Percentiles rank a stretch among this genome's conserved stretches.
phyloP scores from a whole-genome alignment of 2,113 vertebrate genomes.

The Myxocyprinus asiaticus region DNA sequence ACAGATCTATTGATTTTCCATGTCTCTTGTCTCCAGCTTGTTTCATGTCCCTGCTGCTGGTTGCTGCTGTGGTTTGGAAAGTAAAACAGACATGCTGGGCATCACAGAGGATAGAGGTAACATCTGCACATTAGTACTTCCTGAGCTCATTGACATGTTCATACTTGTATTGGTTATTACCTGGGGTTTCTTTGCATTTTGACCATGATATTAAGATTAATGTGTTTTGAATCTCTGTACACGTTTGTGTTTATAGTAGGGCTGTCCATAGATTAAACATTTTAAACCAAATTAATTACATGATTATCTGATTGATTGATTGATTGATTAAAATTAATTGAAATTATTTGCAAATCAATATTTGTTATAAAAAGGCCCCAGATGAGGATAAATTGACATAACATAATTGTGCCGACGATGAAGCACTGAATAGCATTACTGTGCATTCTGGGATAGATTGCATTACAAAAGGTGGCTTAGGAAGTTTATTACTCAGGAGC shows the following conservation, averaged over 20 bases:
- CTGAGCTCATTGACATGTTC: conserved; percentile 1
- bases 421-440: too few relatives aligned
- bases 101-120: conserved; percentile 90
- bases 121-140: conserved; percentile 14
- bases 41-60: conserved; percentile 89
- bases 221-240: background rate
- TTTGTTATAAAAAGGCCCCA: too few relatives aligned
- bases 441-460: too few relatives aligned
- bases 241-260: background rate
- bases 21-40: conserved; percentile 77
- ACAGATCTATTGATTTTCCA: background rate
- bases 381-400: too few relatives aligned
- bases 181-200: background rate
- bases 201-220: background rate
- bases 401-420: too few relatives aligned
- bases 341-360: too few relatives aligned
- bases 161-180: background rate
- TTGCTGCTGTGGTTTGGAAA: conserved; percentile 93
- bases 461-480: too few relatives aligned
- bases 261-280: too few relatives aligned
- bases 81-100: conserved; percentile 95
- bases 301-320: too few relatives aligned
- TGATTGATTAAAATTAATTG: too few relatives aligned
- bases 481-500: too few relatives aligned
- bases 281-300: too few relatives aligned